Evolutionary conservation across 2,113 vertebrate species (phyloP).

Genomic region (Stegastes partitus): DNA sequence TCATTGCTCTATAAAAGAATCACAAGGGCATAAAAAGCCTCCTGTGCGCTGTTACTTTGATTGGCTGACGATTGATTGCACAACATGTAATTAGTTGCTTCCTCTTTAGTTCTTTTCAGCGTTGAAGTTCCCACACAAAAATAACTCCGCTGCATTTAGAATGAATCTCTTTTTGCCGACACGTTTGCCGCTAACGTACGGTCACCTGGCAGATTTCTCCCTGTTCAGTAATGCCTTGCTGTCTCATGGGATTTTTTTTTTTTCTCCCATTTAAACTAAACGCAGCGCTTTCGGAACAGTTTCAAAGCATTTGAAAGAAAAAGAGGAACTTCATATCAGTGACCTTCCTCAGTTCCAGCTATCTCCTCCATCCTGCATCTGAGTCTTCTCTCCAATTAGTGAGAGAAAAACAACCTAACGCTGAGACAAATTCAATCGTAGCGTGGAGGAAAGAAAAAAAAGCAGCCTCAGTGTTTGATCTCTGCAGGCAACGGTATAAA

Average conservation of each 20-base stretch:
- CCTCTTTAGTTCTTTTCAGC: constrained; percentile 52
- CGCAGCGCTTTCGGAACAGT: constrained; percentile 59
- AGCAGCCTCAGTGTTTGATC: constrained; percentile 66
- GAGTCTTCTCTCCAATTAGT: constrained; percentile 81
- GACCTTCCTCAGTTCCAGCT: constrained; percentile 64
- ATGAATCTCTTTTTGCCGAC: constrained; percentile 40
- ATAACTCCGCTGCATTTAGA: constrained; percentile 70
- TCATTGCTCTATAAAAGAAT: constrained; percentile 16
- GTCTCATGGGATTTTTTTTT: constrained; percentile 58
- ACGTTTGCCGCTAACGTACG: constrained; percentile 28
- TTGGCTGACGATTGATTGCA: constrained; percentile 64
- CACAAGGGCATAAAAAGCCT: constrained; percentile 25
- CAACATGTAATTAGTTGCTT: constrained; percentile 68
- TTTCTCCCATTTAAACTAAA: constrained; percentile 26
- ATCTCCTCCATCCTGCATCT: constrained; percentile 53
- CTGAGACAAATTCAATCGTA: constrained; percentile 68
- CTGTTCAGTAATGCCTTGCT: constrained; percentile 22
- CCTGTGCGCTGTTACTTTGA: constrained; percentile 48
- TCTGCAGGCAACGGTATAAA: constrained; percentile 50
- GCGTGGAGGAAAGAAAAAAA: constrained; percentile 36
- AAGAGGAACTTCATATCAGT: constrained; percentile 58
- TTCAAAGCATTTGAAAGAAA: constrained; percentile 61
- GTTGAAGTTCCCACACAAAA: constrained; percentile 71
- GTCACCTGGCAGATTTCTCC: constrained; percentile 73
- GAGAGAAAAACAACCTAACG: constrained; percentile 76